Evolutionary conservation across 2,888 invertebrate genomes (phyloP).

Genomic region (Sphaerophoria taeniata): DNA sequence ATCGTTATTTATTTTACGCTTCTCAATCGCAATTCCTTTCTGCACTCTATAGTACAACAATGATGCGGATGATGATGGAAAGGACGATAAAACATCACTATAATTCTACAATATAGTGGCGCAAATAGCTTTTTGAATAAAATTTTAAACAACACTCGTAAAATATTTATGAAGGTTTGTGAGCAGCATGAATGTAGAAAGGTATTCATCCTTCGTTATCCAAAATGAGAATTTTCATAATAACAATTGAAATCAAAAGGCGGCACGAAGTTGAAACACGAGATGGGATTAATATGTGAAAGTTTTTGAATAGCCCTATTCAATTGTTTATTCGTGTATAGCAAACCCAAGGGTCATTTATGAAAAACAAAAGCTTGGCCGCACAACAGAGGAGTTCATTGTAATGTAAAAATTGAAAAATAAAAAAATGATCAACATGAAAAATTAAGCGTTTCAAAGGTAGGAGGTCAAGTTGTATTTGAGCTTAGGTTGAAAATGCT

Average conservation of each 20-base stretch:
- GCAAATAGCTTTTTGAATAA: slow-evolving; percentile 65
- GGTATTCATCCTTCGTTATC: background rate
- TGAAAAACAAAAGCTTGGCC: background rate
- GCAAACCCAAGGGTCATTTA: slow-evolving; percentile 45
- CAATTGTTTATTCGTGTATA: slow-evolving; percentile 48
- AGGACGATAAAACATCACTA: slow-evolving; percentile 49
- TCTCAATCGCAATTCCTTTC: background rate
- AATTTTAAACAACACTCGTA: slow-evolving; percentile 65
- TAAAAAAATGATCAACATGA: background rate
- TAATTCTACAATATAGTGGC: slow-evolving; percentile 43
- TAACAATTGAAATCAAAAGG: background rate
- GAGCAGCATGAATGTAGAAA: background rate
- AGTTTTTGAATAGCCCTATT: slow-evolving; percentile 26
- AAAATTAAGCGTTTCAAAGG: too few species aligned
- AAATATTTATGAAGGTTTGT: slow-evolving; percentile 27
- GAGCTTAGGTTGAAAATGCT: too few species aligned
- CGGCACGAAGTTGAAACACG: background rate
- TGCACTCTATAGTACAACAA: slow-evolving; percentile 7
- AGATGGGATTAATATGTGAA: background rate
- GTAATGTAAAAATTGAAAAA: background rate
- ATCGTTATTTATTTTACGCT: slow-evolving; percentile 61
- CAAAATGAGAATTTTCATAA: slow-evolving; percentile 28
- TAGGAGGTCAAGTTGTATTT: too few species aligned
- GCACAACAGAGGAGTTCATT: too few species aligned
- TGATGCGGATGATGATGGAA: slow-evolving; percentile 49